Percentiles rank a stretch among this genome's conserved stretches.
phyloP scores from a whole-genome alignment of 2,797 vertebrate genomes.

The Rhynchotus rufescens region DNA sequence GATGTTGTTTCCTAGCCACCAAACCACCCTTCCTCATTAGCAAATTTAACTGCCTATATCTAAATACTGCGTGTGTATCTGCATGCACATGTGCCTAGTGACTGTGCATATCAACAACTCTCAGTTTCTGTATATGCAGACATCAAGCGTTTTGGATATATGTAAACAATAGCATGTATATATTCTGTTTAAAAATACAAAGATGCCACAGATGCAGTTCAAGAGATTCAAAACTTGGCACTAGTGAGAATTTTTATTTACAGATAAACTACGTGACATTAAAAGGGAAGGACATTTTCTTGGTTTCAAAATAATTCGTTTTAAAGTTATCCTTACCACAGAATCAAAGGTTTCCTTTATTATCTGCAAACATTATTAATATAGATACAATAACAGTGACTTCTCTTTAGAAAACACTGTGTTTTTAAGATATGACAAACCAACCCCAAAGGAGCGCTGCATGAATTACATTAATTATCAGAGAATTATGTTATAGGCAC shows the following conservation, averaged over 20 bases:
- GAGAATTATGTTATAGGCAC: constrained; percentile 48
- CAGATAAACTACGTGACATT: not conserved
- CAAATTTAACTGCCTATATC: not conserved
- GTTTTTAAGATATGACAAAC: constrained; percentile 36
- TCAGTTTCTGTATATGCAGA: not conserved
- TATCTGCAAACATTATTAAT: constrained; percentile 23
- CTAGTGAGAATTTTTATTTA: not conserved
- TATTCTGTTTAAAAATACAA: not conserved
- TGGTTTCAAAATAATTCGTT: not conserved
- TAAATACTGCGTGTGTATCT: not conserved
- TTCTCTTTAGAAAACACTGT: constrained; percentile 17
- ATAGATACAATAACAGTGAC: not conserved
- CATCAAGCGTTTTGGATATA: not conserved
- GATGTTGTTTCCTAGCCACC: not conserved
- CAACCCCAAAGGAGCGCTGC: constrained; percentile 19
- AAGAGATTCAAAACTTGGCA: not conserved
- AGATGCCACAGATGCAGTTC: not conserved
- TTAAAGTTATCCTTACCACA: constrained; percentile 7
- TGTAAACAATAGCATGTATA: not conserved
- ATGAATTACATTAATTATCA: constrained; percentile 48
- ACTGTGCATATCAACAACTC: not conserved
- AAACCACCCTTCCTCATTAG: not conserved
- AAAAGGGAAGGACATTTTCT: not conserved
- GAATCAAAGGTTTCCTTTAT: constrained; percentile 44
- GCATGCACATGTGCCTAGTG: not conserved